Evolutionary conservation across 2,113 vertebrate genomes (phyloP).

Genomic region (Pachyramphus minor): DNA sequence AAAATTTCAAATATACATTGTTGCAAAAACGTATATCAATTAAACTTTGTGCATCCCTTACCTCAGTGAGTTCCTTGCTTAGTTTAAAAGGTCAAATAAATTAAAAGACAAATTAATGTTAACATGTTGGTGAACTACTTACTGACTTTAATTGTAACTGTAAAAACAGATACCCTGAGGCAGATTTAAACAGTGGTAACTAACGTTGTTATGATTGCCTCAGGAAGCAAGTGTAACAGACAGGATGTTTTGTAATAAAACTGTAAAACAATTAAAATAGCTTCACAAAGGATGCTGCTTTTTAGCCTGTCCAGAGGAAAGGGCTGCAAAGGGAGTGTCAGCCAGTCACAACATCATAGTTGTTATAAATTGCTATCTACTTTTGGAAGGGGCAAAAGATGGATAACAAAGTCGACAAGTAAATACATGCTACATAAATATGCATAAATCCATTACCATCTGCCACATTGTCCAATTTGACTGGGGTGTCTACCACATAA

Average conservation of each 20-base stretch:
- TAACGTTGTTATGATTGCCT: slow-evolving; percentile 73
- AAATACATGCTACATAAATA: slow-evolving; percentile 75
- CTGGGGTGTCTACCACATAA: slow-evolving; percentile 69
- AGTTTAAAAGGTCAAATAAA: slow-evolving; percentile 77
- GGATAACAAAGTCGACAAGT: slow-evolving; percentile 71
- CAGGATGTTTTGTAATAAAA: slow-evolving; percentile 80
- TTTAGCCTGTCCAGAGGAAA: slow-evolving; percentile 59
- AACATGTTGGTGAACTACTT: slow-evolving; percentile 72
- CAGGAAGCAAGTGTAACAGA: slow-evolving; percentile 71
- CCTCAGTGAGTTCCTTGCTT: slow-evolving; percentile 63
- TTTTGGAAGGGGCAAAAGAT: slow-evolving; percentile 63
- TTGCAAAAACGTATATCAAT: background rate
- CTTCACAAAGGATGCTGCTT: slow-evolving; percentile 60
- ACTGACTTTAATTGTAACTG: slow-evolving; percentile 73
- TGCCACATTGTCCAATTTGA: slow-evolving; percentile 71
- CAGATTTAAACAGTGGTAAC: slow-evolving; percentile 64
- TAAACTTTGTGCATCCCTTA: slow-evolving; percentile 39
- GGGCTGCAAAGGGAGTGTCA: slow-evolving; percentile 39
- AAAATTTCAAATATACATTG: background rate
- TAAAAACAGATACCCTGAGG: slow-evolving; percentile 73
- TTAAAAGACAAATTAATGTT: slow-evolving; percentile 74
- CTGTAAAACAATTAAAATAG: slow-evolving; percentile 79
- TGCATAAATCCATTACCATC: slow-evolving; percentile 75
- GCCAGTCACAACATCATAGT: slow-evolving; percentile 42
- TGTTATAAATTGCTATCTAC: slow-evolving; percentile 66